A percentile compares a stretch with the other conserved stretches of the same genome.
Conservation (phyloP, 2,113 vertebrate genomes). For the Leucosticte australis region DNA sequence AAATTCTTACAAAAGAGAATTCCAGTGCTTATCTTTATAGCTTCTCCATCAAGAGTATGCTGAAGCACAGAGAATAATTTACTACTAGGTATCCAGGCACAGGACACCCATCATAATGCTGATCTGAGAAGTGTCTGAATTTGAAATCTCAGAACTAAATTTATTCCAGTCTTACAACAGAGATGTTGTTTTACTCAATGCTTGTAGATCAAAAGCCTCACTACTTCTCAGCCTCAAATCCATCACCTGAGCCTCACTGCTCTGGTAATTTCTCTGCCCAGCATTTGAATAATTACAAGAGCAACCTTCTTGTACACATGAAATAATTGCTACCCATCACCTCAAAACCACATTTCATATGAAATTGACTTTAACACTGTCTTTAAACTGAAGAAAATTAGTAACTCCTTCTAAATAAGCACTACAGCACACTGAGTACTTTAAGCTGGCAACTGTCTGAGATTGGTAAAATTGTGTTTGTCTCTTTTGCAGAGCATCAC, state of each 20-base stretch:
- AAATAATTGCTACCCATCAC: not conserved
- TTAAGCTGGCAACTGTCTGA: not conserved
- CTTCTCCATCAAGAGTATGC: not conserved
- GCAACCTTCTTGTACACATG: not conserved
- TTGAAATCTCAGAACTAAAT: not conserved
- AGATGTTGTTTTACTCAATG: not conserved
- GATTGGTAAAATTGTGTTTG: not conserved
- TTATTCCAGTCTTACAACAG: not conserved
- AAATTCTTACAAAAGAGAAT: not conserved
- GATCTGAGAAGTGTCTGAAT: not conserved
- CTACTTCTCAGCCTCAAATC: not conserved
- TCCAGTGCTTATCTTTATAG: not conserved
- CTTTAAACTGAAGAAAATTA: not conserved
- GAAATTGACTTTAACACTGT: not conserved
- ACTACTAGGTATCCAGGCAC: not conserved
- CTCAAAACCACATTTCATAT: not conserved
- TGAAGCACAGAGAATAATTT: not conserved
- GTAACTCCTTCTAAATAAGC: not conserved
- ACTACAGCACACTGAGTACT: not conserved
- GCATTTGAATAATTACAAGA: not conserved
- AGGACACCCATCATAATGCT: not conserved
- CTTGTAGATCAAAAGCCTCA: not conserved
- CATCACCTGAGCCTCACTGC: not conserved
- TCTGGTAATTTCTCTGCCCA: not conserved
- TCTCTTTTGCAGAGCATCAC: not conserved